These are phyloP conservation scores for Zaprionus vittiger DNA, from an alignment of 1,140 invertebrate genomes.

Conservation along the genomic window DNA sequence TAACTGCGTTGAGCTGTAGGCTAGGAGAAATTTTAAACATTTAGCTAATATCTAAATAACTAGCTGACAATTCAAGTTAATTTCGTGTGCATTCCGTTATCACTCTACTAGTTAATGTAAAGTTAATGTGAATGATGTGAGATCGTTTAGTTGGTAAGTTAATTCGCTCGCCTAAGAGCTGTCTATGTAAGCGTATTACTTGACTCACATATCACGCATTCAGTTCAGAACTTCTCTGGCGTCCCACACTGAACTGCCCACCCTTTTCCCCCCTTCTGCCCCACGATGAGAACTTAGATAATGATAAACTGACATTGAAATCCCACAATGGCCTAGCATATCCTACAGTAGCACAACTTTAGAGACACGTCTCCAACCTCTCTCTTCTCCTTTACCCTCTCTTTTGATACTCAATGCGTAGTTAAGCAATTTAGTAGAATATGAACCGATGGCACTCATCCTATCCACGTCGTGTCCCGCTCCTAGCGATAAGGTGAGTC, in stretches of 20 bases:
- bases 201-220: constrained; percentile 44
- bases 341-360: constrained; percentile 28
- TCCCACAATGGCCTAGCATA: constrained; percentile 46
- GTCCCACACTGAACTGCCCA: constrained; percentile 17
- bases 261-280: not conserved
- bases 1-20: constrained; percentile 47
- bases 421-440: constrained; percentile 13
- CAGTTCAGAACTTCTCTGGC: constrained; percentile 24
- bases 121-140: constrained; percentile 17
- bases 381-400: not conserved
- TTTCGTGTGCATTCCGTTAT: constrained; percentile 17
- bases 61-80: constrained; percentile 28
- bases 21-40: constrained; percentile 69
- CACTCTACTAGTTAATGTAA: constrained; percentile 1
- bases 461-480: constrained; percentile 12
- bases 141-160: constrained; percentile 24
- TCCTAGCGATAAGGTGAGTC: constrained; percentile 12
- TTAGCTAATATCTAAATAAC: constrained; percentile 44
- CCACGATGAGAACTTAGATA: constrained; percentile 13
- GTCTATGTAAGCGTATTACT: constrained; percentile 20
- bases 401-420: constrained; percentile 34
- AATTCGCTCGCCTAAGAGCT: constrained; percentile 10
- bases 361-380: not conserved
- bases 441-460: constrained; percentile 13
- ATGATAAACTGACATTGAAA: constrained; percentile 28